Base-by-base conservation (phyloP, 2,797 vertebrate genomes). In the Steatocranus sp. region DNA sequence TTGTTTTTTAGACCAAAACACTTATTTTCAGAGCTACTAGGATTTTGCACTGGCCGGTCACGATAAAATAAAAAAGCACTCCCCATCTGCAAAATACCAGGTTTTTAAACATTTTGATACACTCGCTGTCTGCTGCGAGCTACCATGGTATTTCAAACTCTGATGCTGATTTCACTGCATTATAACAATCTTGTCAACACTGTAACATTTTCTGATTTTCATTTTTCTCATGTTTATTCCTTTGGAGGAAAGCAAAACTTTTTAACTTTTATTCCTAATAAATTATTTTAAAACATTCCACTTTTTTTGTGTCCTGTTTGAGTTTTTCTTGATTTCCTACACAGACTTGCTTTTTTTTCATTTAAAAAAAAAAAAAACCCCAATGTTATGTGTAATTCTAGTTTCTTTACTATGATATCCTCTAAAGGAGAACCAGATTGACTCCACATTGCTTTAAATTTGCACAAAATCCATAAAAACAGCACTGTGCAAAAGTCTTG, bases 281-380 rank as follows among this genome's bases (percentile, higher is more conserved):
- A 98, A 98, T 98, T 99, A 98, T 98, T 99, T 97, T 96, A 97
- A 98, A 98, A 97, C 91, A 97, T 96, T 95, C 91, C 91, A 93
- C 84, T 78, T 77, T 78, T n/a, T 77, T 68, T 78, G 76, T 34
- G 73, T 95, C 82, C 82, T 61, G 85, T 80, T 73, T 89, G 58
- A 34, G 30, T 49, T 43, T 81, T 77, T 70, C 41, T 11, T 61
- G 68, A 49, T 30, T 34, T 56, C 4, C 2, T n/a, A 11, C 41
- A 30, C 15, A 30, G 6, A 27, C 17, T 46, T 15, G 23, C 32
- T 15, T 34, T 38, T 32, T 58, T 51, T 3, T 0, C n/a, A 27
- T 70, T 27, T 70, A 43, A 46, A 70, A n/a, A n/a, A n/a, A n/a
- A n/a, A n/a, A n/a, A n/a, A 15, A 30, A 11, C 0, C 15, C 4